phyloP scores from a whole-genome alignment of 1,140 invertebrate species.

The Rhyacophila brunnea region DNA sequence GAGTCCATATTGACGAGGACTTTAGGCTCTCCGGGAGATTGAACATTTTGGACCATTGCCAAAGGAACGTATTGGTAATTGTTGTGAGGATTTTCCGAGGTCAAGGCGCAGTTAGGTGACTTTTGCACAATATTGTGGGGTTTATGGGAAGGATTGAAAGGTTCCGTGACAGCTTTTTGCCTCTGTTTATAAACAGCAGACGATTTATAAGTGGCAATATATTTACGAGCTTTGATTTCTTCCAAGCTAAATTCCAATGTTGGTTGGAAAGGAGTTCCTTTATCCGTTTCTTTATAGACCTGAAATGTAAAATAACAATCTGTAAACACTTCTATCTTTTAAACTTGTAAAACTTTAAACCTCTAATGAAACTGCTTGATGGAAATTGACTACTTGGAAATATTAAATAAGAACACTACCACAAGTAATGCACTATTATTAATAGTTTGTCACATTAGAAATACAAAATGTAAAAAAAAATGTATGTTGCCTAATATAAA shows the following conservation, averaged over 20 bases:
- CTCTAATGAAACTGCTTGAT: no score
- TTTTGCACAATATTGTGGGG: constrained; percentile 46
- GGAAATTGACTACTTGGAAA: no score
- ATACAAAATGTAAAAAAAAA: no score
- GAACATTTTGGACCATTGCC: constrained; percentile 46
- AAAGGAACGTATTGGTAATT: constrained; percentile 37
- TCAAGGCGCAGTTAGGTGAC: constrained; percentile 50
- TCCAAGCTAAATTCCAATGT: constrained; percentile 66
- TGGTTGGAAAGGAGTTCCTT: no score
- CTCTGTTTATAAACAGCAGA: not conserved
- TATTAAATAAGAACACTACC: no score
- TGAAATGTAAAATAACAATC: constrained; percentile 34
- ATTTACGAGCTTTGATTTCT: constrained; percentile 58
- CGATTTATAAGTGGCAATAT: constrained; percentile 11
- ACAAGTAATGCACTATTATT: no score
- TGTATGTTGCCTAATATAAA: no score
- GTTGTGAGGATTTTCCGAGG: constrained; percentile 12
- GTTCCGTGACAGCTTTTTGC: not conserved
- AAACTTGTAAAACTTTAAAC: no score
- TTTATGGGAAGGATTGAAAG: not conserved
- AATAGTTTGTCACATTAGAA: no score
- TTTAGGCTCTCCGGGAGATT: constrained; percentile 45
- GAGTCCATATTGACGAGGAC: constrained; percentile 41
- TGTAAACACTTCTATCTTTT: no score
- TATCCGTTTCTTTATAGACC: constrained; percentile 60